phyloP scores from a whole-genome alignment of 2,888 invertebrate genomes.

The Caenorhabditis sp. region DNA sequence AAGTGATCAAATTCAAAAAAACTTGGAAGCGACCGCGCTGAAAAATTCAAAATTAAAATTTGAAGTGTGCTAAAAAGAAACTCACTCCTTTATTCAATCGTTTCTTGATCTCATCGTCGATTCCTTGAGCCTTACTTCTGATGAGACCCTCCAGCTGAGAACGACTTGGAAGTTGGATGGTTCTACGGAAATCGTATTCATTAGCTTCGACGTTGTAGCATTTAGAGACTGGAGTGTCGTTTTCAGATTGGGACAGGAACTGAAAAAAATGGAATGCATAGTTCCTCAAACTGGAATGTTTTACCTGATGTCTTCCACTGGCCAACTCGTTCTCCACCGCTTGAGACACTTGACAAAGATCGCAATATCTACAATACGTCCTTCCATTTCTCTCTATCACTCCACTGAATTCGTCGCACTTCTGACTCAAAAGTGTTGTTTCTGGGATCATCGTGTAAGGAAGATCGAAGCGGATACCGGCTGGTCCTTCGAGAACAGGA shows the following conservation, averaged over 20 bases:
- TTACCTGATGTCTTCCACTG: slow-evolving; percentile 65
- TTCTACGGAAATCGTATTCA: slow-evolving; percentile 70
- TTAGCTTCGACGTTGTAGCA: slow-evolving; percentile 68
- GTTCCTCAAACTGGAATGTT: background rate
- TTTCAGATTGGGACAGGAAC: slow-evolving; percentile 60
- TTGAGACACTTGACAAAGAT: slow-evolving; percentile 79
- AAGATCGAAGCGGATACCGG: slow-evolving; percentile 82
- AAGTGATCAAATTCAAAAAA: slow-evolving; percentile 81
- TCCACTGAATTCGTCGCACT: slow-evolving; percentile 81
- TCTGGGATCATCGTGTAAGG: slow-evolving; percentile 83
- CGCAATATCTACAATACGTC: slow-evolving; percentile 83
- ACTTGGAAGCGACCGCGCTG: slow-evolving; percentile 83
- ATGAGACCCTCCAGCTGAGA: slow-evolving; percentile 77
- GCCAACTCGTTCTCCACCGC: slow-evolving; percentile 79
- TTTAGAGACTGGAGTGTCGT: slow-evolving; percentile 57
- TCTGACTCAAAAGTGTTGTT: slow-evolving; percentile 79
- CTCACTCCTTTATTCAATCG: slow-evolving; percentile 71
- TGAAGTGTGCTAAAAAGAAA: background rate
- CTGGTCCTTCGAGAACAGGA: slow-evolving; percentile 82
- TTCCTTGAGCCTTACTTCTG: slow-evolving; percentile 80
- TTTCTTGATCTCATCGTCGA: slow-evolving; percentile 82
- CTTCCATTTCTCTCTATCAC: slow-evolving; percentile 81
- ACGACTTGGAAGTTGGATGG: slow-evolving; percentile 42
- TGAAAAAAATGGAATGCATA: slow-evolving; percentile 13
- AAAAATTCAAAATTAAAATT: slow-evolving; percentile 46